Percentiles rank a stretch among this genome's conserved stretches.
Conservation (phyloP, 1,140 invertebrate species). For the Grapholita molesta region DNA sequence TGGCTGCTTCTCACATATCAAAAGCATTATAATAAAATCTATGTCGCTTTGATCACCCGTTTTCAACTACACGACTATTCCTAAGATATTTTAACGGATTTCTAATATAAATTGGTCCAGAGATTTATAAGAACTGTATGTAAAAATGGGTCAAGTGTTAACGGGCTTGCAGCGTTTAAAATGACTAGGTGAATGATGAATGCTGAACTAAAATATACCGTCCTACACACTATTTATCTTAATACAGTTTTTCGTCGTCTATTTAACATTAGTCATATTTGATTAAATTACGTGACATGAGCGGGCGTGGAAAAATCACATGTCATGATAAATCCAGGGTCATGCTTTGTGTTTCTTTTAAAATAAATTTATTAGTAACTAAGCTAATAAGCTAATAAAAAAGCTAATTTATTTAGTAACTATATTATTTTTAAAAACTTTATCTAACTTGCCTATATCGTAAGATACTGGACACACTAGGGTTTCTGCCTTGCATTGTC, state of each 20-base stretch:
- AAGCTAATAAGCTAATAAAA: neutral
- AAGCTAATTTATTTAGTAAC: neutral
- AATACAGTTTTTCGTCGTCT: neutral
- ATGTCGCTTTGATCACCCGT: slow-evolving; percentile 36
- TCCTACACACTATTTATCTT: slow-evolving; percentile 13
- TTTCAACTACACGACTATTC: neutral
- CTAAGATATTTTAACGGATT: neutral
- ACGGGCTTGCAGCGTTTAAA: neutral
- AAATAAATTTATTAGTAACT: neutral
- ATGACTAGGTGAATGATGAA: neutral
- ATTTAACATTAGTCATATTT: slow-evolving; percentile 7
- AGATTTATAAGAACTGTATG: neutral
- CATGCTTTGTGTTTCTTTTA: neutral
- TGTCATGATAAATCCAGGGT: neutral
- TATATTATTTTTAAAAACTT: too few species aligned
- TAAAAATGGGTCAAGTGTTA: neutral
- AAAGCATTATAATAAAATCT: slow-evolving; percentile 31
- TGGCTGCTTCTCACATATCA: slow-evolving; percentile 32
- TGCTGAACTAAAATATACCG: slow-evolving; percentile 5
- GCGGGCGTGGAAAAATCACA: neutral
- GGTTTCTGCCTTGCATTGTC: too few species aligned
- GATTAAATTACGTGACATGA: slow-evolving; percentile 5
- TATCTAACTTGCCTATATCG: too few species aligned
- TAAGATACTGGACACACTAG: too few species aligned
- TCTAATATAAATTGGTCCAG: neutral